These are phyloP conservation scores for Anguilla japonica DNA, from an alignment of 2,113 vertebrate species.

Conservation along the genomic window DNA sequence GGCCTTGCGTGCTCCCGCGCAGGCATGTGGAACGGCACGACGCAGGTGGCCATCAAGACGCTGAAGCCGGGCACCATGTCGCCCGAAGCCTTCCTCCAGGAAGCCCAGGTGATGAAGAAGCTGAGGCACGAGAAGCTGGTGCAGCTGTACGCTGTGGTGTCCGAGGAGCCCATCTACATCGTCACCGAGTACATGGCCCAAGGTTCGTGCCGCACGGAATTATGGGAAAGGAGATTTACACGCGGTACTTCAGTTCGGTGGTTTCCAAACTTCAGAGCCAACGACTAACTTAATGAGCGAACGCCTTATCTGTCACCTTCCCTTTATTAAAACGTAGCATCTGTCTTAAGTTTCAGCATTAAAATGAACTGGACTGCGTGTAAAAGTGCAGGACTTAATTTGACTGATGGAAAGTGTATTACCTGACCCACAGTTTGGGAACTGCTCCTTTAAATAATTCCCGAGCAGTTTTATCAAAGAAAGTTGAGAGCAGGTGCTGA, in stretches of 20 bases:
- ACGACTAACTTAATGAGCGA: neutral
- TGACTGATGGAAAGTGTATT: too few species aligned
- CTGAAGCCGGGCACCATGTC: constrained; percentile 96
- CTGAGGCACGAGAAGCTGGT: constrained; percentile 93
- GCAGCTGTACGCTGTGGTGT: constrained; percentile 91
- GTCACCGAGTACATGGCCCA: constrained; percentile 97
- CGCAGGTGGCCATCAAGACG: constrained; percentile 92
- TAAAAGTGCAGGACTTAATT: too few species aligned
- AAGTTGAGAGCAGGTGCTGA: neutral
- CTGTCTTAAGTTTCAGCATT: neutral
- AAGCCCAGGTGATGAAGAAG: constrained; percentile 98
- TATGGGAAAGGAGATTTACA: neutral
- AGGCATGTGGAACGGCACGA: constrained; percentile 96
- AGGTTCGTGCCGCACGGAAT: constrained; percentile 65
- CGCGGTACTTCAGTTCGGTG: neutral
- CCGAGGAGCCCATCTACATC: constrained; percentile 94
- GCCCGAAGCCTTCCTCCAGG: constrained; percentile 92
- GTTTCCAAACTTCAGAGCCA: neutral
- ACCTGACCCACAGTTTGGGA: neutral
- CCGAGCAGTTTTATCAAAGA: neutral
- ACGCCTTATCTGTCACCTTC: too few species aligned
- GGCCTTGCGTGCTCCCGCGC: neutral
- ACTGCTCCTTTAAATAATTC: neutral
- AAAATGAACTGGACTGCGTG: neutral
- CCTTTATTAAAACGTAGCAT: too few species aligned